A percentile compares a stretch with the other conserved stretches of the same genome.
These are phyloP conservation scores for Taenioides sp. DNA, from an alignment of 2,797 vertebrate species.

Conservation along the genomic window DNA sequence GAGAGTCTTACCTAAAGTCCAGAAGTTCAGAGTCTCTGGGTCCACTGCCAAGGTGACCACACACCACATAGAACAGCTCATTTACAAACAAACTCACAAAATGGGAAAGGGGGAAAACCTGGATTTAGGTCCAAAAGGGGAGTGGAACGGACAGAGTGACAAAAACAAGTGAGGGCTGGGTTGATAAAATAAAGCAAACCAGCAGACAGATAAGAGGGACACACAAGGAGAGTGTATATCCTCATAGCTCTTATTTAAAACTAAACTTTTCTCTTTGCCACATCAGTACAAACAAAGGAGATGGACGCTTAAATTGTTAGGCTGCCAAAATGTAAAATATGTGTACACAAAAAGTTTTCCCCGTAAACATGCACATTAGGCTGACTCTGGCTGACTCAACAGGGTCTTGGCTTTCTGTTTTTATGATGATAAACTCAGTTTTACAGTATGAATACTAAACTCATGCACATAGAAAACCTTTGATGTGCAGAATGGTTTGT, in stretches of 20 bases:
- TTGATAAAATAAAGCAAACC: background rate
- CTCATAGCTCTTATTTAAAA: background rate
- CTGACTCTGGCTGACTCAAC: background rate
- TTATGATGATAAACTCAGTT: too few species aligned
- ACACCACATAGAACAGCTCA: slow-evolving; percentile 14
- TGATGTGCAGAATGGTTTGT: background rate
- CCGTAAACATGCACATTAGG: background rate
- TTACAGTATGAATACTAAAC: background rate
- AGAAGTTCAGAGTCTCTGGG: slow-evolving; percentile 8
- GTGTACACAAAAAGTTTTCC: background rate
- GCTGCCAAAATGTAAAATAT: background rate
- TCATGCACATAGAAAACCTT: background rate
- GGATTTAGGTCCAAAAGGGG: slow-evolving; percentile 11
- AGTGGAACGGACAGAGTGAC: slow-evolving; percentile 6
- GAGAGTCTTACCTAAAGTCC: slow-evolving; percentile 26
- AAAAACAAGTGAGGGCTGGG: slow-evolving; percentile 16
- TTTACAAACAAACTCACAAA: slow-evolving; percentile 28
- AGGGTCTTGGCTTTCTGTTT: too few species aligned
- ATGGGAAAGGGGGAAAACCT: slow-evolving; percentile 18
- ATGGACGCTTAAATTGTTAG: background rate
- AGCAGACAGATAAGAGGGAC: slow-evolving; percentile 16
- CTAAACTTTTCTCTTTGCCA: slow-evolving; percentile 35
- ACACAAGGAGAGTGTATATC: slow-evolving; percentile 37
- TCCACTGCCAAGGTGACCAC: slow-evolving; percentile 7
- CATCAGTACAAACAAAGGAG: background rate